Conservation (phyloP, 2,797 vertebrate species). For the Siniperca scherzeri region DNA sequence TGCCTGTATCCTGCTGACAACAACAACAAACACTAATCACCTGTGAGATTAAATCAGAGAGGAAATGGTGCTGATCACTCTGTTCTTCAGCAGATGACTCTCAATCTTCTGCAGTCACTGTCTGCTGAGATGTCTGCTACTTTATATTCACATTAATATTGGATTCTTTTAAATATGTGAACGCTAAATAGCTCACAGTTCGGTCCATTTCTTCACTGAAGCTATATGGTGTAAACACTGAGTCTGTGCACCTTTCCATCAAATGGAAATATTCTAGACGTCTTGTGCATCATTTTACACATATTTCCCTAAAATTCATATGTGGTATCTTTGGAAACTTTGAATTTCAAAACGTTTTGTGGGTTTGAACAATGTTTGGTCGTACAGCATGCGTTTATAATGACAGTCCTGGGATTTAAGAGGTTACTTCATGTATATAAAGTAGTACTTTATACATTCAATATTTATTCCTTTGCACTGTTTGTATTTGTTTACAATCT, state of each 20-base stretch:
- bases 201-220: not conserved
- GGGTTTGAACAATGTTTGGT: not conserved
- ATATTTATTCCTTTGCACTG: not conserved
- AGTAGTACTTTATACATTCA: not conserved
- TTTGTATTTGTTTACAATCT: not conserved
- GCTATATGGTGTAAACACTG: no score
- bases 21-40: constrained; percentile 45
- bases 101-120: not conserved
- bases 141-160: constrained; percentile 5
- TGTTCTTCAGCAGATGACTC: constrained; percentile 8
- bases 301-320: not conserved
- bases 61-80: constrained; percentile 54
- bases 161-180: not conserved
- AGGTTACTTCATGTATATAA: not conserved
- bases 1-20: constrained; percentile 36
- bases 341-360: not conserved
- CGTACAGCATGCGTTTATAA: not conserved
- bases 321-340: not conserved
- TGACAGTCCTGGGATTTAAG: not conserved
- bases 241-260: no score
- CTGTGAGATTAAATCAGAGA: constrained; percentile 51
- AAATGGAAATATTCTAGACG: no score
- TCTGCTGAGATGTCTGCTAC: not conserved
- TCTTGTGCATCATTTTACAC: not conserved
- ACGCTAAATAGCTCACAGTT: not conserved